A percentile compares a stretch with the other conserved stretches of the same genome.
Conservation (phyloP, 1,140 invertebrate genomes). For the Bilobella aurantiaca region DNA sequence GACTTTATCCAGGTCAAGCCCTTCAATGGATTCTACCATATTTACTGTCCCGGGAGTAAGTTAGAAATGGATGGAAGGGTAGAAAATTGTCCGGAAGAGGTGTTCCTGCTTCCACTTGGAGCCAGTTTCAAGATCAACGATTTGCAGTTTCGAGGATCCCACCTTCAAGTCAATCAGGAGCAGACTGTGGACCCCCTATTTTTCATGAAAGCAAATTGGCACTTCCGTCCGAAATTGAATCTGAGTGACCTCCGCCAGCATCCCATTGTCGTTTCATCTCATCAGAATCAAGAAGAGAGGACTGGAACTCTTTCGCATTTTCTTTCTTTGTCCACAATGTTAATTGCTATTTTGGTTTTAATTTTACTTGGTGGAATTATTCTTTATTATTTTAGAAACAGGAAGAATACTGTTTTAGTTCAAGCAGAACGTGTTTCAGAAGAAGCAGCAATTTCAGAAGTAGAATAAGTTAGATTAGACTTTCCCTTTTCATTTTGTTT, state of each 20-base stretch:
- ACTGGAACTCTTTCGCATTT: neutral
- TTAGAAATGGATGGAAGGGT: neutral
- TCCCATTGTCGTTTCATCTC: neutral
- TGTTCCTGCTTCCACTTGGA: neutral
- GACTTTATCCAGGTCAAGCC: conserved; percentile 11
- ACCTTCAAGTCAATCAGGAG: neutral
- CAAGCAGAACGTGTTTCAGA: no score
- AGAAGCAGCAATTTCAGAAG: no score
- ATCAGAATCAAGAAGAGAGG: neutral
- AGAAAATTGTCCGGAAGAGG: neutral
- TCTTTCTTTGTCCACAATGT: neutral
- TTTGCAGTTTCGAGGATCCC: neutral
- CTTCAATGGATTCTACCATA: neutral
- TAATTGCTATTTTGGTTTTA: neutral
- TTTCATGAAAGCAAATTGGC: neutral
- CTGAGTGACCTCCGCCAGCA: neutral
- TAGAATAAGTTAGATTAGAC: no score
- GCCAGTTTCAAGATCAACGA: conserved; percentile 9
- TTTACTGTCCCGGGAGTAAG: conserved; percentile 1
- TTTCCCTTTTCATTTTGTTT: no score
- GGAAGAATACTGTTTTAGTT: no score
- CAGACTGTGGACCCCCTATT: neutral
- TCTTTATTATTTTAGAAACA: neutral
- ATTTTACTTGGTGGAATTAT: neutral
- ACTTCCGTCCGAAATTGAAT: neutral